Evolutionary conservation across 2,888 invertebrate genomes (phyloP).

Genomic region (Cordilura impudica): DNA sequence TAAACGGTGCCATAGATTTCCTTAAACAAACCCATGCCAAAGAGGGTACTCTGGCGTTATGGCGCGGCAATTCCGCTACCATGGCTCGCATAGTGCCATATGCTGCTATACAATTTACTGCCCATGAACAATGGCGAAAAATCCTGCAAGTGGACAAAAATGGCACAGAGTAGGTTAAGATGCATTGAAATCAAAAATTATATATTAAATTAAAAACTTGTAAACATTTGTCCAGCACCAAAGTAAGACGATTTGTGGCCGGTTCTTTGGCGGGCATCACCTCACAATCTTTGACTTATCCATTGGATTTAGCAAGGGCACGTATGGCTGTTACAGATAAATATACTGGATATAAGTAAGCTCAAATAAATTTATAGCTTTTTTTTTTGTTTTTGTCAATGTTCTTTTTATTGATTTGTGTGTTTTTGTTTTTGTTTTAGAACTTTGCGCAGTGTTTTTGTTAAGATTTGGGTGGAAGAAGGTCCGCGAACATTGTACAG

Average conservation of each 20-base stretch:
- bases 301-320: slow-evolving; percentile 96
- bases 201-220: not conserved
- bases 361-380: not conserved
- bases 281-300: slow-evolving; percentile 96
- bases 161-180: slow-evolving; percentile 78
- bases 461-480: slow-evolving; percentile 86
- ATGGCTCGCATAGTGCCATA: slow-evolving; percentile 98
- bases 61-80: slow-evolving; percentile 99
- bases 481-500: slow-evolving; percentile 88
- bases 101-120: slow-evolving; percentile 97
- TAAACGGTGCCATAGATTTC: slow-evolving; percentile 84
- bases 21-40: slow-evolving; percentile 83
- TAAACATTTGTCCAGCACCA: slow-evolving; percentile 70
- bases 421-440: slow-evolving; percentile 61
- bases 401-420: not conserved
- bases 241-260: slow-evolving; percentile 83
- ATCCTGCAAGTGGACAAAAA: slow-evolving; percentile 85
- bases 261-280: slow-evolving; percentile 97
- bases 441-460: slow-evolving; percentile 81
- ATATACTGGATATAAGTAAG: slow-evolving; percentile 83
- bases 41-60: slow-evolving; percentile 91
- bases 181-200: not conserved
- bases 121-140: slow-evolving; percentile 98
- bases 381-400: not conserved
- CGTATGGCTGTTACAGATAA: slow-evolving; percentile 96